Percentiles rank a stretch among this genome's conserved stretches.
phyloP scores from a whole-genome alignment of 2,113 vertebrate genomes.

The Sialia sialis region DNA sequence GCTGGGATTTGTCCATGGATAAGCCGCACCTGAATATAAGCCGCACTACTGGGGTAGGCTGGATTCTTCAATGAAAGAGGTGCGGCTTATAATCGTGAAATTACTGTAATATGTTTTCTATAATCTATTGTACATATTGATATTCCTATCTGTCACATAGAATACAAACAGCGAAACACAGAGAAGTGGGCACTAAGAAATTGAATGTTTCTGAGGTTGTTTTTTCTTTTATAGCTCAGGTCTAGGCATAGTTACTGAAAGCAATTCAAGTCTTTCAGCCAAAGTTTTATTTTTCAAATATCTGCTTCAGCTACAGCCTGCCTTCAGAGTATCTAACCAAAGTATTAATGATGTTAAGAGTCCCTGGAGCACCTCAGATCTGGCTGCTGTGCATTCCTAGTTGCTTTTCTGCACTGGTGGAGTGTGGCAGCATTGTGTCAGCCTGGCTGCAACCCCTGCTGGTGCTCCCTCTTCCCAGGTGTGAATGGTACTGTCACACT shows the following conservation, averaged over 20 bases:
- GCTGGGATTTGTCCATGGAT: no score
- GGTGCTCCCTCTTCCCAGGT: fast-evolving
- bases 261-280: background rate
- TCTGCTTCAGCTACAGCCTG: background rate
- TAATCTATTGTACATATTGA: background rate
- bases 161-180: background rate
- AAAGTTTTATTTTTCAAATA: background rate
- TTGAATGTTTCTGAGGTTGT: background rate
- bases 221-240: background rate
- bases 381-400: background rate
- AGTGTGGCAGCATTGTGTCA: background rate
- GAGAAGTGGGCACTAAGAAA: background rate
- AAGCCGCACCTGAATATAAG: no score
- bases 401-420: background rate
- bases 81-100: no score
- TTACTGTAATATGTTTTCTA: background rate
- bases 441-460: background rate
- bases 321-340: background rate
- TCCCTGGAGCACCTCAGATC: background rate
- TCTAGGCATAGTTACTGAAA: background rate
- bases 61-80: no score
- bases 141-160: background rate
- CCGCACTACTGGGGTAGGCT: no score
- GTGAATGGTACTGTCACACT: fast-evolving
- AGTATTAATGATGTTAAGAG: background rate